Evolutionary conservation across 2,113 vertebrate genomes (phyloP).

Genomic region (Platycercus adscitus): DNA sequence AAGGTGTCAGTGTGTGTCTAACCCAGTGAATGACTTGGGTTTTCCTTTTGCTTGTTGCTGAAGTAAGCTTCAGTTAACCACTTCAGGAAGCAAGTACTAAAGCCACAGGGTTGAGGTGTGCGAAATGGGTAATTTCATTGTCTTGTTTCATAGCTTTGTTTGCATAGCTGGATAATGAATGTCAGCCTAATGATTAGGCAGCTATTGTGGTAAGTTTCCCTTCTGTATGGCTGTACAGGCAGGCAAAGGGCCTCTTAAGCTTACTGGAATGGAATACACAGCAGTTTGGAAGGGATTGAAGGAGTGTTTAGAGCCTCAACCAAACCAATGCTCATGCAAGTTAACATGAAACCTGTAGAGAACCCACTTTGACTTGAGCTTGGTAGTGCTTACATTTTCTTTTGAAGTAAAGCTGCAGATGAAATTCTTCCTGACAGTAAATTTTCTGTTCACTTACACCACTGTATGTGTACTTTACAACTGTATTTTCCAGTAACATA

Average conservation of each 20-base stretch:
- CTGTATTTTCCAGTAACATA: neutral
- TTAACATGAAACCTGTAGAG: neutral
- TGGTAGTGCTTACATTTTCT: neutral
- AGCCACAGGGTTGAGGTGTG: neutral
- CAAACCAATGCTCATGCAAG: rapidly evolving
- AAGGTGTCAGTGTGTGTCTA: neutral
- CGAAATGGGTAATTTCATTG: neutral
- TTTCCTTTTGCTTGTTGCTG: neutral
- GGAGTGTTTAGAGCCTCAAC: neutral
- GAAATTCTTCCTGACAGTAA: neutral
- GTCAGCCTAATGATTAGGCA: neutral
- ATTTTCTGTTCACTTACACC: neutral
- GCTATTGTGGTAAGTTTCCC: neutral
- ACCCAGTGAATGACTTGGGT: neutral
- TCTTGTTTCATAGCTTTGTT: neutral
- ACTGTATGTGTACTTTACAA: rapidly evolving
- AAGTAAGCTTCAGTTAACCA: neutral
- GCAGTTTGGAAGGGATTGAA: neutral
- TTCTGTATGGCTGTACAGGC: neutral
- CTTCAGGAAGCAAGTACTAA: neutral
- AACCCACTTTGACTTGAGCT: neutral
- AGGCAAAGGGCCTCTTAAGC: neutral
- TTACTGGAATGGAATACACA: neutral
- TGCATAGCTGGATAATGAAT: neutral
- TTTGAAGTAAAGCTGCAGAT: neutral